Evolutionary conservation across 2,888 invertebrate genomes (phyloP).

Genomic region (Urechis unicinctus): DNA sequence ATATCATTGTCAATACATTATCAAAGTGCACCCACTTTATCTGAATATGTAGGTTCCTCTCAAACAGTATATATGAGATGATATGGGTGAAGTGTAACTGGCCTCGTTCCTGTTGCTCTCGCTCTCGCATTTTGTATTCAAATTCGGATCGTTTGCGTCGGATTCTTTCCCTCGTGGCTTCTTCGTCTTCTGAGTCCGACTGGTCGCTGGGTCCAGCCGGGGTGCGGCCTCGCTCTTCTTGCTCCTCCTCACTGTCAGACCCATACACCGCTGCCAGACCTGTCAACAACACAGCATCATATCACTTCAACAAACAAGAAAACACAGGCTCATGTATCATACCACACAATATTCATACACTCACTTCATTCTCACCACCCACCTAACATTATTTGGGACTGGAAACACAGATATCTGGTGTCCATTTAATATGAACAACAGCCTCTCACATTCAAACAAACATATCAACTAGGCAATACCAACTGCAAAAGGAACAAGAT

Average conservation of each 20-base stretch:
- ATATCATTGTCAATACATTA: too few relatives aligned
- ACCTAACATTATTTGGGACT: too few relatives aligned
- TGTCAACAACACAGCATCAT: conserved; percentile 2
- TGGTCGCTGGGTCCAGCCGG: not conserved
- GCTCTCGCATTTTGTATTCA: conserved; percentile 11
- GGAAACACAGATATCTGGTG: too few relatives aligned
- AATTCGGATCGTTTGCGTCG: conserved; percentile 10
- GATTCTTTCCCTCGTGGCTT: conserved; percentile 8
- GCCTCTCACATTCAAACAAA: too few relatives aligned
- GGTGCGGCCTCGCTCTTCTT: not conserved
- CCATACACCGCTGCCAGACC: conserved; percentile 12
- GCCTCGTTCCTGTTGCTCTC: not conserved
- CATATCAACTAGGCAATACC: too few relatives aligned
- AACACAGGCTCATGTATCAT: not conserved
- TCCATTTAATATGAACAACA: too few relatives aligned
- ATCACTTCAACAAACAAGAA: not conserved
- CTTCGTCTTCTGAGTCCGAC: conserved; percentile 10
- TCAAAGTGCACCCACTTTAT: too few relatives aligned
- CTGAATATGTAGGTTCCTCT: too few relatives aligned
- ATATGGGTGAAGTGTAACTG: too few relatives aligned
- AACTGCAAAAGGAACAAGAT: too few relatives aligned
- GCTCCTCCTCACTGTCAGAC: conserved; percentile 9
- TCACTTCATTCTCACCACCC: too few relatives aligned
- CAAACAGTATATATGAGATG: too few relatives aligned
- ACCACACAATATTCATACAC: not conserved